Base-by-base conservation (phyloP, 2,797 vertebrate genomes). In the Staurois parvus region DNA sequence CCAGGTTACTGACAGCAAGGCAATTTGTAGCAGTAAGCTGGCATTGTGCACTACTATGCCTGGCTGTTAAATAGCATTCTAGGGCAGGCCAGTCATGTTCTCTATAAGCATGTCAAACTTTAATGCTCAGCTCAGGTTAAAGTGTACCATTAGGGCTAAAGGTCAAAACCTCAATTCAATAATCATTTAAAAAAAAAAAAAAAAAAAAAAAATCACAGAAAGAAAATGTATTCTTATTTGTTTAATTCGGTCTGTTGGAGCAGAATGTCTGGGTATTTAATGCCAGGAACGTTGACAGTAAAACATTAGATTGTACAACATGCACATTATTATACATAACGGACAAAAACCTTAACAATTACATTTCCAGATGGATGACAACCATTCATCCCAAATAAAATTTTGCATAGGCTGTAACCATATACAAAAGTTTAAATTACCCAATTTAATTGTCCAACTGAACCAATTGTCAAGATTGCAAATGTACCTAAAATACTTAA, bases 231-330 rank as follows among this genome's bases (percentile, higher is more conserved):
- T 73, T 74, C 72, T 56, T 52, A 48, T 83, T 73, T 83, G 83
- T 87, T 87, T 77, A 86, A 83, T 83, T 78, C 32, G 80, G 69
- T 78, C 70, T 79, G 69, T 72, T 81, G 80, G 85, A 83, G 62
- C 80, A 87, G 79, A 83, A 74, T 69, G 85, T 74, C 56, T 34
- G 76, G 75, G 85, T 83, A 59, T 78, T 76, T 78, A 87, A 87
- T 83, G 75, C 45, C 84, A 81, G 72, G 79, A 76, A 80, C 45
- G 48, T 81, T 67, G 37, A 86, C 59, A 69, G 37, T 34, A 76
- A 82, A 67, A 83, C 34, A 87, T 68, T 30, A 48, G 45, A 69
- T 86, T 87, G 59, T 83, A 83, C 56, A 66, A 86, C 48, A 86
- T 83, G 75, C 74, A 83, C 64, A 78, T 86, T 48, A 74, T 34